Percentiles rank a stretch among this genome's conserved stretches.
Conservation (phyloP, 2,797 vertebrate species). For the Percopsis omiscomaycus region DNA sequence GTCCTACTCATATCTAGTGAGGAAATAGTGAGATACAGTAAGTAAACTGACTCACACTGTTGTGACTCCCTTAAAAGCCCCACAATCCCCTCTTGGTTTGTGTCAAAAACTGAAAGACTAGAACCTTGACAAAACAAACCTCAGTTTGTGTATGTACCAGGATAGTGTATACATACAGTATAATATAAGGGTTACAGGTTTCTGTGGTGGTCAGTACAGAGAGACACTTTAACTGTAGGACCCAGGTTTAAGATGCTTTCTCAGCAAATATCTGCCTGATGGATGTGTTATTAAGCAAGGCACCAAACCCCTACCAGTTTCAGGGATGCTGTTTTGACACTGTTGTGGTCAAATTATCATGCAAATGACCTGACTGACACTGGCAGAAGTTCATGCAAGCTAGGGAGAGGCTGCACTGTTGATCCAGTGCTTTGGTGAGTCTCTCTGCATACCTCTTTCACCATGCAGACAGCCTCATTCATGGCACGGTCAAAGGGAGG, state of each 20-base stretch:
- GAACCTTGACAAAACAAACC: background rate
- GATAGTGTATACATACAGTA: too few species aligned
- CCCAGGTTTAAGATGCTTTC: background rate
- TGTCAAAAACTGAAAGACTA: background rate
- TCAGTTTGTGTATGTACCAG: background rate
- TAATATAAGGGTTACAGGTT: too few species aligned
- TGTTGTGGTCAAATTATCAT: slow-evolving; percentile 11
- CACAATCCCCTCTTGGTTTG: background rate
- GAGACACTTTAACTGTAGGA: background rate
- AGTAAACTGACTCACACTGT: background rate
- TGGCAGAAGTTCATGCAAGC: background rate
- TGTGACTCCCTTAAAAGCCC: background rate
- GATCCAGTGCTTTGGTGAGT: background rate
- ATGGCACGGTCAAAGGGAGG: background rate
- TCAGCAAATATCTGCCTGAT: background rate
- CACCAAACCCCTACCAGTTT: background rate
- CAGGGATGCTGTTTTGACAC: background rate
- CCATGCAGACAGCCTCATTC: background rate
- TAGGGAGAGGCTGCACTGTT: background rate
- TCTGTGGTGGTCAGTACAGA: too few species aligned
- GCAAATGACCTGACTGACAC: background rate
- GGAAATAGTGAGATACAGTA: background rate
- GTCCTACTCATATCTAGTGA: slow-evolving; percentile 1
- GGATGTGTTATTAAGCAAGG: background rate
- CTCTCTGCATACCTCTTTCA: slow-evolving; percentile 6